Conservation (phyloP, 2,113 vertebrate genomes). For the Triplophysa tibetana region DNA sequence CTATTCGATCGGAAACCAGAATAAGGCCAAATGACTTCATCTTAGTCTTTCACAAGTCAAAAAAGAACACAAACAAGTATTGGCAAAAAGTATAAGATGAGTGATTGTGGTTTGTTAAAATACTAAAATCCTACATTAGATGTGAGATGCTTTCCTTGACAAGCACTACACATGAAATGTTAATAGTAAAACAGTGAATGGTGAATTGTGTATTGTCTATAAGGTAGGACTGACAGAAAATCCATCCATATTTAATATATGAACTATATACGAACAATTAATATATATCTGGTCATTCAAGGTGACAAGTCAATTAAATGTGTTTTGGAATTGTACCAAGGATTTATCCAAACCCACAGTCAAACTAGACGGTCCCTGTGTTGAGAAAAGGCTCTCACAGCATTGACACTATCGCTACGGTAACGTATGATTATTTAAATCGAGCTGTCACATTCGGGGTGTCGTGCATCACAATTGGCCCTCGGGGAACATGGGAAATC, state of each 20-base stretch:
- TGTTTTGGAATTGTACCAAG: slow-evolving; percentile 16
- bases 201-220: not conserved
- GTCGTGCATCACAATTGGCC: slow-evolving; percentile 60
- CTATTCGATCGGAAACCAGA: no score
- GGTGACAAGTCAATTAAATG: slow-evolving; percentile 5
- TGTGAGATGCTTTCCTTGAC: not conserved
- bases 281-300: no score
- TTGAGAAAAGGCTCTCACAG: slow-evolving; percentile 17
- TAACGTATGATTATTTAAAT: slow-evolving; percentile 52
- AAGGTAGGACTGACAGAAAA: not conserved
- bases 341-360: slow-evolving; percentile 10
- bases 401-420: slow-evolving; percentile 11
- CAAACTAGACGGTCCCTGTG: slow-evolving; percentile 9
- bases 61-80: no score
- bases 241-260: not conserved
- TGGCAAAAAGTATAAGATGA: no score
- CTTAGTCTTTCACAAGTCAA: no score
- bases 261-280: no score
- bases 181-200: not conserved
- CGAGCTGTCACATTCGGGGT: slow-evolving; percentile 44
- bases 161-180: not conserved
- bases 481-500: slow-evolving; percentile 53
- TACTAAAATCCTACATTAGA: not conserved
- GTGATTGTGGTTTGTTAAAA: not conserved
- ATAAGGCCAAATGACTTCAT: no score